phyloP scores from a whole-genome alignment of 2,113 vertebrate species.

The Lota lota region DNA sequence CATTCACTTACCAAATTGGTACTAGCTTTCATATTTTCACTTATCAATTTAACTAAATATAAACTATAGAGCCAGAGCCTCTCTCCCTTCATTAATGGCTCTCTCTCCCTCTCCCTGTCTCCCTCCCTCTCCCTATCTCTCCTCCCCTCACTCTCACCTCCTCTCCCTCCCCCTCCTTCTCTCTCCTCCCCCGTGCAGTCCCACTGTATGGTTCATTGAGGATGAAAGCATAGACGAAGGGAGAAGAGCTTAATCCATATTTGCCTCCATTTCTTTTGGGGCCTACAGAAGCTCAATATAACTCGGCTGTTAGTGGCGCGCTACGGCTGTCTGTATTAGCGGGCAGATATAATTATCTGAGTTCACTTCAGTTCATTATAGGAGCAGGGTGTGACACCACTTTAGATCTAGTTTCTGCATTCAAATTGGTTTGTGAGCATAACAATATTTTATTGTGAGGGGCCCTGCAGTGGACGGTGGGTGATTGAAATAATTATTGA shows the following conservation, averaged over 20 bases:
- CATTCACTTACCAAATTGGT: not conserved
- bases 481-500: not conserved
- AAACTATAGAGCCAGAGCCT: not conserved
- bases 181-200: too few relatives aligned
- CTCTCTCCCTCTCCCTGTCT: not conserved
- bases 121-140: not conserved
- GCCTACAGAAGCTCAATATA: slow-evolving; percentile 46
- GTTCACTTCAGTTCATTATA: slow-evolving; percentile 72
- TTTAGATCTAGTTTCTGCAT: slow-evolving; percentile 71
- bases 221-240: slow-evolving; percentile 32
- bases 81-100: slow-evolving; percentile 1
- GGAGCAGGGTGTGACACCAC: slow-evolving; percentile 55
- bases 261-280: slow-evolving; percentile 47
- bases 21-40: too few relatives aligned
- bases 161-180: too few relatives aligned
- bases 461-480: slow-evolving; percentile 30
- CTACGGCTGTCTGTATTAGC: slow-evolving; percentile 62
- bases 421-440: slow-evolving; percentile 69
- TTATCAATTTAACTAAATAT: not conserved
- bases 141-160: not conserved
- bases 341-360: slow-evolving; percentile 69
- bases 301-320: slow-evolving; percentile 64
- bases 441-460: slow-evolving; percentile 59
- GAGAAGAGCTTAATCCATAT: slow-evolving; percentile 56
- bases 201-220: too few relatives aligned